Evolutionary conservation across 2,888 invertebrate species (phyloP), one percentile per base, ranked within the genome.

Genomic region (Polymixis lichenea): DNA sequence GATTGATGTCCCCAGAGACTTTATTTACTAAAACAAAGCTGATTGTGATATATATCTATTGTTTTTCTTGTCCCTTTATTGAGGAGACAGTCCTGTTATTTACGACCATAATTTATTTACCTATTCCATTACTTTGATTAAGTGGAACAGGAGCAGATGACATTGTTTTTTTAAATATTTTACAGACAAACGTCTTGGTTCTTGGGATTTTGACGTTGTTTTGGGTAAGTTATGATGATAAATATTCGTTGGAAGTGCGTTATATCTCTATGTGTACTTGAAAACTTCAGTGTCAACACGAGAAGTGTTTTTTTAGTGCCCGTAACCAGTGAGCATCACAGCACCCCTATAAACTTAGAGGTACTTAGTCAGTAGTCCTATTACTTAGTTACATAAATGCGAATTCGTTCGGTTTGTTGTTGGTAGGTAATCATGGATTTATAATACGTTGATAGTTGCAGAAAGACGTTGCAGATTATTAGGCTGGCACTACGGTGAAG

Each of bases 1-100:
- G 92, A 92, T 92, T 90, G 91, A 92, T 92, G 90, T 86, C 88
- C 75, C 79, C 43, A 64, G 86, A 86, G 89, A 85, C 84, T 89
- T 91, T 87, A 90, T 90, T 91, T 89, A 86, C 82, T 89, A 87
- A 87, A 89, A 91, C 88, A 89, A 88, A 86, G 89, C 83, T 87
- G 86, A 88, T 90, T 87, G 80, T 87, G 78, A 85, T 86, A 85
- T 79, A 88, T 72, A 61, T 25, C 15, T 75, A 67, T 82, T 78
- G 46, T 77, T 84, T 86, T 85, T 78, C 75, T 81, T 71, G 77
- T 78, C 62, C 73, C 77, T 86, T 77, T 81, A 87, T 82, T 82
- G 79, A 75, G 84, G 82, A 77, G 82, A 83, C 85, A 79, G 83
- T 73, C 68, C 74, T 74, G 85, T 88, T 89, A 87, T 88, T 88